Percentiles rank a stretch among this genome's conserved stretches.
These are phyloP conservation scores for Aviceda subcristata DNA, from an alignment of 2,113 vertebrate species.

Conservation along the genomic window DNA sequence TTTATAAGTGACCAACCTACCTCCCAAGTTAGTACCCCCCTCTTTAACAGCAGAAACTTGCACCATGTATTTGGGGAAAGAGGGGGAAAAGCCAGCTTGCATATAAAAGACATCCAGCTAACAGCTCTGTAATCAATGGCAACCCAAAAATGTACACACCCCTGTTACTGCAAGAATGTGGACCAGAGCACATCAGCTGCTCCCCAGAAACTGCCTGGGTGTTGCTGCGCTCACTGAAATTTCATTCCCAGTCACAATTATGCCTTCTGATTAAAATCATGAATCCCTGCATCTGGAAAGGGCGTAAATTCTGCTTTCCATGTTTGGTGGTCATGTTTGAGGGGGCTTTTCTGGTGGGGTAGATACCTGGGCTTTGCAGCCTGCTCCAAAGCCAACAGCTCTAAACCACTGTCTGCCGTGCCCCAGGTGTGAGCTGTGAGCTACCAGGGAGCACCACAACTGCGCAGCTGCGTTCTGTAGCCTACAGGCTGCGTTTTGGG, in stretches of 20 bases:
- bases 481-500: neutral
- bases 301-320: rapidly evolving
- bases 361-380: neutral
- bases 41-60: neutral
- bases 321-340: neutral
- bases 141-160: neutral
- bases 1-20: neutral
- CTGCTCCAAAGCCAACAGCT: neutral
- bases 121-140: neutral
- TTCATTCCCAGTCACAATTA: neutral
- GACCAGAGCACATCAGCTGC: neutral
- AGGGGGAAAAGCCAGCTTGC: neutral
- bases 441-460: neutral
- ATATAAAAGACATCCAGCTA: neutral
- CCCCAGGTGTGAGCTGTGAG: neutral
- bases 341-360: neutral
- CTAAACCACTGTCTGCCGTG: neutral
- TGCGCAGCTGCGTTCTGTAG: neutral
- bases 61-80: neutral
- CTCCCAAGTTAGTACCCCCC: neutral
- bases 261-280: neutral
- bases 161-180: neutral
- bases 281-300: neutral
- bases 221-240: rapidly evolving
- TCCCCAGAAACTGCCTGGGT: neutral